Evolutionary conservation across 2,113 vertebrate species (phyloP).

Genomic region (Pan troglodytes): NHGRI_mPanTro3-v2.1_pri NC_072402.2:42074001-42074500

Average conservation of each 20-base stretch:
- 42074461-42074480: not conserved
- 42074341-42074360: not conserved
- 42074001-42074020: not conserved
- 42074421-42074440: not conserved
- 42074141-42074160: not conserved
- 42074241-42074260: not conserved
- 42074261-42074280: not conserved
- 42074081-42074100: not conserved
- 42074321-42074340: not conserved
- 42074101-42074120: not conserved
- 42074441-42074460: not conserved
- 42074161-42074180: not conserved
- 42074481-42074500: not conserved
- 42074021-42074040: not conserved
- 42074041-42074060: not conserved
- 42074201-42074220: conserved; percentile 7
- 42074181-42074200: not conserved
- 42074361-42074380: not conserved
- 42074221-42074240: not conserved
- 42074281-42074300: not conserved
- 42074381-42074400: not conserved
- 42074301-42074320: not conserved
- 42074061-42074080: not conserved
- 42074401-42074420: not conserved
- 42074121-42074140: not conserved